Conservation (phyloP, 2,113 vertebrate genomes). For the Dicaeum eximium region DNA sequence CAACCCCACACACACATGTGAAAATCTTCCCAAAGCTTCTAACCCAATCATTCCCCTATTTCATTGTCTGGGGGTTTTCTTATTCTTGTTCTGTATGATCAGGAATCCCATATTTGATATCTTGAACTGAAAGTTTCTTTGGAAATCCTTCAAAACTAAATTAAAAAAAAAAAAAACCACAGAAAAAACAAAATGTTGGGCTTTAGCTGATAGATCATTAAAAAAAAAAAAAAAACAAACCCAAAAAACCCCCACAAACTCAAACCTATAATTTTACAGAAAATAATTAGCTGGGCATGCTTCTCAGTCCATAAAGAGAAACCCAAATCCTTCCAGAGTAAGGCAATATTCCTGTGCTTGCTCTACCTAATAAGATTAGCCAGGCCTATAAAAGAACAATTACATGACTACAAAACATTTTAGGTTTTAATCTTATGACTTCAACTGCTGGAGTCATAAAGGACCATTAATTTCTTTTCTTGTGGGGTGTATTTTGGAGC, state of each 20-base stretch:
- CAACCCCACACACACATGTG: not conserved
- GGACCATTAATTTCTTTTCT: not conserved
- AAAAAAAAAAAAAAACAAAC: not conserved
- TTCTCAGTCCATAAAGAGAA: not conserved
- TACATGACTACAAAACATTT: not conserved
- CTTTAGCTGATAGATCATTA: too few relatives aligned
- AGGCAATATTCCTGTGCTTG: not conserved
- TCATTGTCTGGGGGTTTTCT: not conserved
- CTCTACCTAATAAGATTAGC: not conserved
- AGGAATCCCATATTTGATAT: not conserved
- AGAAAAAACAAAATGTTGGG: not conserved
- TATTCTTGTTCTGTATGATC: not conserved
- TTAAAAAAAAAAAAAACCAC: not conserved
- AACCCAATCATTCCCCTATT: not conserved
- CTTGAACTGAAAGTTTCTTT: not conserved
- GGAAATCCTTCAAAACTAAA: not conserved
- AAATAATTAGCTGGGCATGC: accelerated
- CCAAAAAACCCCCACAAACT: too few relatives aligned
- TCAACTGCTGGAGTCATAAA: not conserved
- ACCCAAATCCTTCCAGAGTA: not conserved
- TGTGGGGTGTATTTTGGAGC: accelerated
- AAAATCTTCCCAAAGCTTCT: not conserved
- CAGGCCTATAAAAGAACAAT: not conserved
- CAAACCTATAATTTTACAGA: not conserved
- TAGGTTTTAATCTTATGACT: not conserved